Evolutionary conservation across 1,140 invertebrate species (phyloP).

Genomic region (Pinna nobilis): DNA sequence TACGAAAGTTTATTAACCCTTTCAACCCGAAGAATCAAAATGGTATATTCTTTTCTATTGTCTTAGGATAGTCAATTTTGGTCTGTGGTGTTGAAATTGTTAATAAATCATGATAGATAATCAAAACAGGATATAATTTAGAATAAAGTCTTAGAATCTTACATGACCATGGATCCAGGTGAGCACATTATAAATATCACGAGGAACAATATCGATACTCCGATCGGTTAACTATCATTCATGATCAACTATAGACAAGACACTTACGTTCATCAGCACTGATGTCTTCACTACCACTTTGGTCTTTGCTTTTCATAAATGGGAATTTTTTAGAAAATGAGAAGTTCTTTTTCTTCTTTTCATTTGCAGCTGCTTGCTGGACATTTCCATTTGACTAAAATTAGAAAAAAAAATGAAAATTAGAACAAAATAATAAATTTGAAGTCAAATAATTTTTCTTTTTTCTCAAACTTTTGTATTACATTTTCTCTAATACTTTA

Average conservation of each 20-base stretch:
- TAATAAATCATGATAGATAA: too few relatives aligned
- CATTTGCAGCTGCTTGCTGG: slow-evolving; percentile 60
- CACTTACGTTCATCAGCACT: slow-evolving; percentile 99
- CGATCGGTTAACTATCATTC: too few relatives aligned
- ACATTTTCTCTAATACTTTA: background rate
- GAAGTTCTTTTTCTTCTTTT: slow-evolving; percentile 91
- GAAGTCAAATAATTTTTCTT: background rate
- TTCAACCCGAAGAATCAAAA: too few relatives aligned
- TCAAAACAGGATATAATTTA: background rate
- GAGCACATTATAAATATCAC: too few relatives aligned
- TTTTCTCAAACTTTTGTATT: background rate
- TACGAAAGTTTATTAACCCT: too few relatives aligned
- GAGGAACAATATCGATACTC: too few relatives aligned
- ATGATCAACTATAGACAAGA: too few relatives aligned
- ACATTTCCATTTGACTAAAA: slow-evolving; percentile 16
- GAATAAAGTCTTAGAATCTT: too few relatives aligned
- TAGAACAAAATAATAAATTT: background rate
- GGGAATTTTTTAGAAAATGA: slow-evolving; percentile 98
- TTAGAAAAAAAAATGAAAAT: background rate
- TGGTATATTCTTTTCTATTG: too few relatives aligned
- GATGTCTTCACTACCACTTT: slow-evolving; percentile 90
- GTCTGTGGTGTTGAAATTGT: too few relatives aligned
- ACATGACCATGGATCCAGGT: too few relatives aligned
- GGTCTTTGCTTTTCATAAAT: slow-evolving; percentile 98
- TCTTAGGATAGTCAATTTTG: too few relatives aligned